Evolutionary conservation across 1,140 invertebrate genomes (phyloP), one percentile per base, ranked within the genome.

Genomic region (Liolophura sinensis): DNA sequence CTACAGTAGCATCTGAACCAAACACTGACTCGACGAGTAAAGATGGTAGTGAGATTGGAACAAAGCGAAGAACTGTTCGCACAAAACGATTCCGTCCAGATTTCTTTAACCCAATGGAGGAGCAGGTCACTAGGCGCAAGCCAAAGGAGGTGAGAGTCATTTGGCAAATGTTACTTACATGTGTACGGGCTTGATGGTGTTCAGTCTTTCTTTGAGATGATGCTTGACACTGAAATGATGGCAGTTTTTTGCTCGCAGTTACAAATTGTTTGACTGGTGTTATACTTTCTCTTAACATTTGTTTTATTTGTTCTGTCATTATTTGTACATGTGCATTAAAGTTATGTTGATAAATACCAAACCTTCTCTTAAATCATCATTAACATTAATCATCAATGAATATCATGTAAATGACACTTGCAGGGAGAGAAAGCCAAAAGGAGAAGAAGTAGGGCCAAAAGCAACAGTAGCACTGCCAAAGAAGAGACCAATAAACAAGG

Each of bases 51-150:
- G 48, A 59, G 51, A 57, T 58, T 7, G 61, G 62, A 20, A 77
- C 70, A 54, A 72, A 70, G 31, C 63, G 75, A 27, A 67, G 77
- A 54, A 73, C 75, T 56, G 72, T 75, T 50, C 67, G 77, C 60
- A 76, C 75, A 25, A 70, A 72, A 25, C 69, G 77, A 60, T 72
- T 75, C 59, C 64, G 77, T 50, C 77, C 77, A 54, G 73, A 78
- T 40, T 78, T 72, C 64, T 78, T 78, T 50, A 77, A 77, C 64
- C 64, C 75, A 0, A 57, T 78, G 49, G 71, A 77, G 65, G 31
- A 40, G 9, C 31, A 40, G 9, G 31, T 40, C 31, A 40, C 31
- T 5, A 40, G 31, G 9, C 31, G 31, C 9, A 54, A 54, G 9
- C 52, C 24, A 5, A 54, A 54, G 12, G n/a, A 25, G 24, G 52